Evolutionary conservation across 1,140 invertebrate genomes (phyloP), one percentile per base, ranked within the genome.

Genomic region (Bombus ignitus): DNA sequence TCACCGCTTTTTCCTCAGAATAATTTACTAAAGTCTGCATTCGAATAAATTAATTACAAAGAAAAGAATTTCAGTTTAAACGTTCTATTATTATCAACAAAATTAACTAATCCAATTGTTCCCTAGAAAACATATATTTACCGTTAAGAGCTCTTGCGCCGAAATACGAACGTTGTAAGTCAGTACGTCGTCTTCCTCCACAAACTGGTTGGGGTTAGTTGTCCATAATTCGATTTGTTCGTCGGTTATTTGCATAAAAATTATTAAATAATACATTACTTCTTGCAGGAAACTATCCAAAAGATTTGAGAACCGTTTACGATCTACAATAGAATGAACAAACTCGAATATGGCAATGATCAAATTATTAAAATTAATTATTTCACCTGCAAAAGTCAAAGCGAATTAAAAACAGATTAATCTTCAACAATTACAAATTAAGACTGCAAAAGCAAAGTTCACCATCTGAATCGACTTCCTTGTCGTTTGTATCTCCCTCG

Each of bases 321-420:
- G 95, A 81, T 97, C 97, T 22, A 97, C 95, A 42, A 98, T 94
- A 32, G 95, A 96, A 80, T 96, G 95, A 32, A 98, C 96, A 90
- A 98, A 97, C 92, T 98, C 97, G 90, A 98, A 97, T 44, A 97
- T 97, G 76, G 97, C 96, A 90, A 97, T 97, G n/a, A 98, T 96
- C 44, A 98, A 94, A 86, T 96, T 97, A 89, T 97, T 97, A 92
- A 98, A 97, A 76, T 97, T 97, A 18, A 97, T 96, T 42, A 97
- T 95, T 93, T 97, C 97, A 76, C 97, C 97, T 97, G 88, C 0
- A 3, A 94, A 93, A 89, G 80, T 81, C 81, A 76, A 77, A 89
- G 81, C 5, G 18, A 1, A 66, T 32, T 75, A 62, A 32, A 70
- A 59, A 86, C 22, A 66, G 37, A 70, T 85, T 37, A 4, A n/a